Conservation (phyloP, 2,113 vertebrate species). For the Platichthys stellatus region DNA sequence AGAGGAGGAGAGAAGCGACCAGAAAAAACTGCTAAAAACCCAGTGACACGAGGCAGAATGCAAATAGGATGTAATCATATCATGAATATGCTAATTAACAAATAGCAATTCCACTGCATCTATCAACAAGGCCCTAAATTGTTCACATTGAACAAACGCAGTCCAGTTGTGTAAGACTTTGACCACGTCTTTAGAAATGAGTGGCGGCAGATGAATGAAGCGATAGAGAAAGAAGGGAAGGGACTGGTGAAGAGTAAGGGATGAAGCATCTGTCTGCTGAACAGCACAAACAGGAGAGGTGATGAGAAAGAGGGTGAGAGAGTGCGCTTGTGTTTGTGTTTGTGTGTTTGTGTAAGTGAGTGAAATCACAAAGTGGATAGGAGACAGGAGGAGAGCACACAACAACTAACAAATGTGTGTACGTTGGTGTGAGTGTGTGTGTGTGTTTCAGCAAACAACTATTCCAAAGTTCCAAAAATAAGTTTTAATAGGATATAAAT, state of each 20-base stretch:
- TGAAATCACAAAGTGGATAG: neutral
- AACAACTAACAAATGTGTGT: neutral
- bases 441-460: neutral
- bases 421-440: neutral
- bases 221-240: neutral
- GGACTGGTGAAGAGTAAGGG: neutral
- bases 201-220: no score
- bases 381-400: neutral
- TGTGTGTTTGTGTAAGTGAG: neutral
- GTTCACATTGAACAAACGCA: neutral
- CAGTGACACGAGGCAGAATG: neutral
- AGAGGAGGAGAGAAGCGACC: neutral
- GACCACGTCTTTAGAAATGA: neutral
- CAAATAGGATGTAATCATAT: neutral
- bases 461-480: neutral
- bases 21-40: neutral
- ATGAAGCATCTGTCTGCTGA: neutral
- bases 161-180: neutral
- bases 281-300: neutral
- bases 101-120: neutral
- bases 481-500: constrained; percentile 27
- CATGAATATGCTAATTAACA: neutral
- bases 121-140: neutral
- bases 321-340: neutral
- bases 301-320: neutral